phyloP scores from a whole-genome alignment of 2,113 vertebrate genomes.

The Barnardius zonarius region DNA sequence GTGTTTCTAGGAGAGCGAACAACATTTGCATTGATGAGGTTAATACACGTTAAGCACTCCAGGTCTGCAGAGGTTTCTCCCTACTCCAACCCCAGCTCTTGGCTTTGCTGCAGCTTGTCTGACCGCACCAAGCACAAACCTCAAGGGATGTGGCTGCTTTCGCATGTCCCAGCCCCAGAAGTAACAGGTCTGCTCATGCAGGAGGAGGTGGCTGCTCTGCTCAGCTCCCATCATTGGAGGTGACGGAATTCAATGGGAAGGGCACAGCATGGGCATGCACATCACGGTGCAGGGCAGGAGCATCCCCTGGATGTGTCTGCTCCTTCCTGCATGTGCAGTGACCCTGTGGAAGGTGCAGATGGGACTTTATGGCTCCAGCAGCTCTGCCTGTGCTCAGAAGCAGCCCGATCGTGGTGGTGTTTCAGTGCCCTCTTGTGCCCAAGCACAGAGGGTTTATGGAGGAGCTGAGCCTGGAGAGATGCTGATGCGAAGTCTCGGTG shows the following conservation, averaged over 20 bases:
- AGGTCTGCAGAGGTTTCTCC: not conserved
- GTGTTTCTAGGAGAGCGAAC: not conserved
- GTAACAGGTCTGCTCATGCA: rapidly evolving
- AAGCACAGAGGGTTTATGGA: not conserved
- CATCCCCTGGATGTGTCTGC: not conserved
- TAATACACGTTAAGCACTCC: not conserved
- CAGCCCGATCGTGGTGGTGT: rapidly evolving
- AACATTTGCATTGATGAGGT: slow-evolving; percentile 38
- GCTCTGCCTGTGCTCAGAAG: rapidly evolving
- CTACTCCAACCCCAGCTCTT: not conserved
- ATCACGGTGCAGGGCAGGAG: rapidly evolving
- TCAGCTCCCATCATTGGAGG: not conserved
- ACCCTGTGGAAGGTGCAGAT: not conserved
- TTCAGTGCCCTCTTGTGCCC: slow-evolving; percentile 39
- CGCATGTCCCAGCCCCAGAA: not conserved
- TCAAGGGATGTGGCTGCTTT: not conserved
- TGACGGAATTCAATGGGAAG: rapidly evolving
- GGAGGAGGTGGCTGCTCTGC: not conserved
- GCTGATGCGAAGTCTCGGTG: rapidly evolving
- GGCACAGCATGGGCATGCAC: rapidly evolving
- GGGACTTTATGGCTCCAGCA: not conserved
- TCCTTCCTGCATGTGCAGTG: rapidly evolving
- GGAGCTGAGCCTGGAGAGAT: not conserved
- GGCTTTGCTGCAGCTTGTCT: not conserved
- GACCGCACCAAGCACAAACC: not conserved